Evolutionary conservation across 1,140 invertebrate species (phyloP), one percentile per base, ranked within the genome.

Genomic region (Octopus sinensis): DNA sequence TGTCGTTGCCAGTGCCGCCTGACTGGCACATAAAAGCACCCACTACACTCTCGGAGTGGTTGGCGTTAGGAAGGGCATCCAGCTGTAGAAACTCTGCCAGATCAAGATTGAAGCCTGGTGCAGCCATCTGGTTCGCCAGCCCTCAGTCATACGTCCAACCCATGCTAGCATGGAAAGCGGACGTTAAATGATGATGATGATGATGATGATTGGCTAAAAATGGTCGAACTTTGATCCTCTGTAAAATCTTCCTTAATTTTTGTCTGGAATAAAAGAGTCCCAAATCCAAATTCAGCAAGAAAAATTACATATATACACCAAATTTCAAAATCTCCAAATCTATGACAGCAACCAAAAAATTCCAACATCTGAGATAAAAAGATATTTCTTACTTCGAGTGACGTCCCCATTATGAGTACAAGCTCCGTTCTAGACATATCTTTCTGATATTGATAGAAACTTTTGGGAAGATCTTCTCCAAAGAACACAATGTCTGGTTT

Each of bases 401-500:
- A 91, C 53, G 91, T 91, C 54, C 91, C 91, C 89, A 91, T 89
- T 23, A 91, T 87, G 52, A 91, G 84, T 10, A 91, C 85, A 51
- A 91, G 77, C 82, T 91, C 90, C 77, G 89, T 84, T 76, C 89
- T 87, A 53, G 87, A 76, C 88, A 91, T 89, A 83, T 91, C 90
- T 78, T 86, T 89, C 73, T 88, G 82, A 84, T 91, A 90, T 54
- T 86, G 85, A 79, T 88, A 90, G 83, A 91, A 91, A 73, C 87
- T 84, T 54, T 86, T 83, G 17, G 90, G 90, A 79, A 91, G 84
- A 84, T 91, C 89, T 86, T 91, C 91, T 71, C 91, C 91, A 85
- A 91, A 91, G 82, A 91, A 91, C 78, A 91, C 89, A 83, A 91
- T 91, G 83, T 91, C 90, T 75, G 91, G 91, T 83, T 91, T 91